Evolutionary conservation across 2,888 invertebrate genomes (phyloP).

Genomic region (Oasisia sp.): DNA sequence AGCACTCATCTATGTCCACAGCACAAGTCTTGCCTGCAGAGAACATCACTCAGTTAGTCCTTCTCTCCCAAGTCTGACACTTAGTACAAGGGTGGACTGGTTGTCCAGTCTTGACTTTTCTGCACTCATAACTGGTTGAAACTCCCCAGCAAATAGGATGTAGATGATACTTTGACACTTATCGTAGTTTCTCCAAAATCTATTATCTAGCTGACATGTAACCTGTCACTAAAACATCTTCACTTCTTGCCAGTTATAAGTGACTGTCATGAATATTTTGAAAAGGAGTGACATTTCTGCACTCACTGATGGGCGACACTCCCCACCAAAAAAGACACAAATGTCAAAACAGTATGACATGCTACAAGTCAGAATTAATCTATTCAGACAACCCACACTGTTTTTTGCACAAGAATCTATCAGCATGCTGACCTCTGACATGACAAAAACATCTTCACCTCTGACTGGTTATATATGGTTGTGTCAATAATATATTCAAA

Average conservation of each 20-base stretch:
- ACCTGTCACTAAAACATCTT: too few relatives aligned
- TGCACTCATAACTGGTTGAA: too few relatives aligned
- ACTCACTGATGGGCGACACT: neutral
- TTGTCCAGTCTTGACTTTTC: neutral
- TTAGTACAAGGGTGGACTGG: neutral
- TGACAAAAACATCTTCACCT: too few relatives aligned
- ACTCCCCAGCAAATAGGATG: too few relatives aligned
- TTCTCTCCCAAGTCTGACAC: neutral
- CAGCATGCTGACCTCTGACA: too few relatives aligned
- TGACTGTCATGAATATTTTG: too few relatives aligned
- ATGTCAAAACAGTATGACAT: neutral
- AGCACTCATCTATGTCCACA: neutral
- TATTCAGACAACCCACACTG: neutral
- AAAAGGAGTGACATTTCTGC: neutral
- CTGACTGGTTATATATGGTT: too few relatives aligned
- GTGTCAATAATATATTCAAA: too few relatives aligned
- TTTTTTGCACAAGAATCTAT: neutral
- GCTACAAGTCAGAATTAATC: neutral
- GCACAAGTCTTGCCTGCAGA: conserved; percentile 1
- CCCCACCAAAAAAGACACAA: neutral
- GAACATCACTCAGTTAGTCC: neutral
- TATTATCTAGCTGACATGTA: too few relatives aligned
- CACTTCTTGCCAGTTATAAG: too few relatives aligned
- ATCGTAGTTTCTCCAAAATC: too few relatives aligned
- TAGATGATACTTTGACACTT: too few relatives aligned